Percentiles rank a stretch among this genome's conserved stretches.
phyloP scores from a whole-genome alignment of 2,113 vertebrate genomes.

The Aphyosemion australe region DNA sequence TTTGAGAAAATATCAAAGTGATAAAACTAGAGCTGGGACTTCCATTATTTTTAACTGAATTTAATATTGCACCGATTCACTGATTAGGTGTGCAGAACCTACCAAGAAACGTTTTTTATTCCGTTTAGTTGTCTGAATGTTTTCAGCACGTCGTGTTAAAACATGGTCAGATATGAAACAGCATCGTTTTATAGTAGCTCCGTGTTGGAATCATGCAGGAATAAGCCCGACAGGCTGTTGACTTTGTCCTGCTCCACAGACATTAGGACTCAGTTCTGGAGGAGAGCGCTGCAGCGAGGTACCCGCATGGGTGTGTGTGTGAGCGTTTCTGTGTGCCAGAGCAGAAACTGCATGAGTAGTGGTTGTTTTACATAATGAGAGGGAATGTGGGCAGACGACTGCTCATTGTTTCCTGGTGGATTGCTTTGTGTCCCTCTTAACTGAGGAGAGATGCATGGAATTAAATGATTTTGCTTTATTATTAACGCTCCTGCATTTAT shows the following conservation, averaged over 20 bases:
- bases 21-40: not conserved
- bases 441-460: conserved; percentile 43
- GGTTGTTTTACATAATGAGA: conserved; percentile 52
- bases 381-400: conserved; percentile 53
- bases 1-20: not conserved
- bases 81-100: too few species aligned
- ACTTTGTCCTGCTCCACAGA: conserved; percentile 74
- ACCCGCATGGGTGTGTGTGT: conserved; percentile 73
- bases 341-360: conserved; percentile 58
- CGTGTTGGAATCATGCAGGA: conserved; percentile 3
- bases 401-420: conserved; percentile 50
- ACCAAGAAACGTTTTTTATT: not conserved
- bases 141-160: not conserved
- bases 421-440: conserved; percentile 52
- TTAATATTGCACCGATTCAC: too few species aligned
- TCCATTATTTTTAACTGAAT: not conserved
- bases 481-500: too few species aligned
- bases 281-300: conserved; percentile 79
- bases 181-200: not conserved
- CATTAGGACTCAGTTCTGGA: conserved; percentile 82
- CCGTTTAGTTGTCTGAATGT: not conserved
- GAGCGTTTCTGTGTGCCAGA: conserved; percentile 25
- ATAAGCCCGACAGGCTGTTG: conserved; percentile 26
- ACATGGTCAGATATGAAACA: not conserved
- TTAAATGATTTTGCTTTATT: conserved; percentile 20